Conservation (phyloP, 2,888 invertebrate species). For the Chymomyza amoena region DNA sequence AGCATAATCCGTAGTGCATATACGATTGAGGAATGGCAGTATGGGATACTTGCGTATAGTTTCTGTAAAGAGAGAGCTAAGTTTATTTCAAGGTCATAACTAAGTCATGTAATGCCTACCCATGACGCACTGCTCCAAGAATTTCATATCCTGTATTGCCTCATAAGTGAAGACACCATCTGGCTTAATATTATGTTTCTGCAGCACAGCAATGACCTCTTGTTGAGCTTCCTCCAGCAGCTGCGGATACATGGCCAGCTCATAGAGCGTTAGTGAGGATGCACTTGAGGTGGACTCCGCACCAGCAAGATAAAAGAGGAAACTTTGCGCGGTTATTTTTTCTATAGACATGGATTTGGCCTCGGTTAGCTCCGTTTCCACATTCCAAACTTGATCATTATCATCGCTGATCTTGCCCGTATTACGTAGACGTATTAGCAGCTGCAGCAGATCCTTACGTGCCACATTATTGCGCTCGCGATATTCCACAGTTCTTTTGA, state of each 20-base stretch:
- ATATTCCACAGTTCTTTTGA: conserved; percentile 76
- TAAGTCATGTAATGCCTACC: conserved; percentile 56
- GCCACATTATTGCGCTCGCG: conserved; percentile 77
- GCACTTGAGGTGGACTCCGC: conserved; percentile 79
- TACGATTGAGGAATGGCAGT: conserved; percentile 75
- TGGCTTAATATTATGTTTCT: conserved; percentile 70
- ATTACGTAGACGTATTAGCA: conserved; percentile 79
- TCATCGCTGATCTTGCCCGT: conserved; percentile 74
- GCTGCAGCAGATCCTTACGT: conserved; percentile 79
- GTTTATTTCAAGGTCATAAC: no score
- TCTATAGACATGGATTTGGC: conserved; percentile 75
- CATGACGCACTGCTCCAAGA: conserved; percentile 78
- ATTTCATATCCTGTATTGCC: conserved; percentile 77
- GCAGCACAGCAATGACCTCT: conserved; percentile 75
- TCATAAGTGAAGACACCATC: conserved; percentile 75
- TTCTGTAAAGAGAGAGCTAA: conserved; percentile 49
- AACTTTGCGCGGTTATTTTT: conserved; percentile 75
- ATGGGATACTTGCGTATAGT: conserved; percentile 78
- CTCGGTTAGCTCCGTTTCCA: conserved; percentile 58
- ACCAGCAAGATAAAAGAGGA: conserved; percentile 79
- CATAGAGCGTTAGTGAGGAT: conserved; percentile 76
- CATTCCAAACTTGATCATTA: conserved; percentile 67
- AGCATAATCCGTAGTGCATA: conserved; percentile 73
- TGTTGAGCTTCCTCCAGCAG: conserved; percentile 72
- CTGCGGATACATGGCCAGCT: conserved; percentile 78